Conservation (phyloP, 2,797 vertebrate species). For the Antrozous pallidus region DNA sequence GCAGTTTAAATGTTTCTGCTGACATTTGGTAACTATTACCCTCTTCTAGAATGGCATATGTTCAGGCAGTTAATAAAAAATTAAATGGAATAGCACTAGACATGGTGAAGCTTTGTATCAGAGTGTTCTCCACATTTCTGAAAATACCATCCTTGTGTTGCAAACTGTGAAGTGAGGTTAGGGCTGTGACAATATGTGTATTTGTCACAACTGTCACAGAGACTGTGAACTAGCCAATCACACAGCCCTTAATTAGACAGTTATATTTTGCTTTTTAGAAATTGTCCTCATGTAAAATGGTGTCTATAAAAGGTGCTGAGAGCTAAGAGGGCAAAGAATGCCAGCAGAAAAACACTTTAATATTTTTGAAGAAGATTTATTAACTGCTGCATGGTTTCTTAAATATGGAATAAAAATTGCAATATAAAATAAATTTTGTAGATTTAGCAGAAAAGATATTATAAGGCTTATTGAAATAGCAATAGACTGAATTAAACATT, state of each 20-base stretch:
- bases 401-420: neutral
- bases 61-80: slow-evolving; percentile 94
- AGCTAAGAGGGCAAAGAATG: slow-evolving; percentile 79
- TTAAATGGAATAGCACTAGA: slow-evolving; percentile 88
- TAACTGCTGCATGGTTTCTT: slow-evolving; percentile 67
- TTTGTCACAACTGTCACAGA: slow-evolving; percentile 88
- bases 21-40: slow-evolving; percentile 98
- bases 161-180: slow-evolving; percentile 86
- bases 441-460: neutral
- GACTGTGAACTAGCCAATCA: slow-evolving; percentile 87
- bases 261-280: slow-evolving; percentile 83
- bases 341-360: slow-evolving; percentile 70
- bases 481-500: neutral
- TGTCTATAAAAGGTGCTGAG: slow-evolving; percentile 79
- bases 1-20: slow-evolving; percentile 93
- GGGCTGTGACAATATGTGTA: slow-evolving; percentile 84
- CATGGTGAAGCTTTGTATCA: slow-evolving; percentile 85
- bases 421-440: neutral
- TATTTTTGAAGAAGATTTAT: slow-evolving; percentile 70
- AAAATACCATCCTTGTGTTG: slow-evolving; percentile 87
- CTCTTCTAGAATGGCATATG: slow-evolving; percentile 93
- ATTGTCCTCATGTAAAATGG: slow-evolving; percentile 80
- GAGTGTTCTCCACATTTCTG: slow-evolving; percentile 84
- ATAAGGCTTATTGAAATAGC: neutral
- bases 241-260: slow-evolving; percentile 87